Percentiles rank a stretch among this genome's conserved stretches.
These are phyloP conservation scores for Notodonta ziczac DNA, from an alignment of 2,888 invertebrate species.

Conservation along the genomic window DNA sequence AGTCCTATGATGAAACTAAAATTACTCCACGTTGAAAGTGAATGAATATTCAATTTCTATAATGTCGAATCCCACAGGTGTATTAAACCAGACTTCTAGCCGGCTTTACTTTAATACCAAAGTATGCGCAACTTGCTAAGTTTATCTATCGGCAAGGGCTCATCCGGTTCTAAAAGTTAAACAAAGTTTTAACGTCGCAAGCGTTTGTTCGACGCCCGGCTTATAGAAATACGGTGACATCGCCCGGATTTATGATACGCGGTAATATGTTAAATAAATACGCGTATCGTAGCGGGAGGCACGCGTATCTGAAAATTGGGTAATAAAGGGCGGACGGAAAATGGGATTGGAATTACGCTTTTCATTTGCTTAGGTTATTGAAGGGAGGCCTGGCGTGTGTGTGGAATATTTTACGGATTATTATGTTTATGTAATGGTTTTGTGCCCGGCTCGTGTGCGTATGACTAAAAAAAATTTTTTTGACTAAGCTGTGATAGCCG, in stretches of 20 bases:
- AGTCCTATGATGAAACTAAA: too few relatives aligned
- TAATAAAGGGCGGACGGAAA: conserved; percentile 1
- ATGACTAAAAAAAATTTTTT: too few relatives aligned
- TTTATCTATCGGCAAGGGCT: conserved; percentile 26
- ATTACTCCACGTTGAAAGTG: not conserved
- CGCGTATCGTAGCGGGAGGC: not conserved
- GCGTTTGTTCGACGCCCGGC: conserved; percentile 13
- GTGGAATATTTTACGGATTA: not conserved
- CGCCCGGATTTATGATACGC: conserved; percentile 17
- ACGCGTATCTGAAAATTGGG: conserved; percentile 3
- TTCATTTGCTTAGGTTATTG: conserved; percentile 4
- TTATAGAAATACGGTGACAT: conserved; percentile 26
- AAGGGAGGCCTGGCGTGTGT: not conserved
- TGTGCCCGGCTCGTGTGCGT: not conserved
- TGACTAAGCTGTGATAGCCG: too few relatives aligned
- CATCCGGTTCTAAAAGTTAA: conserved; percentile 27
- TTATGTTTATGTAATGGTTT: not conserved
- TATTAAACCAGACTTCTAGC: conserved; percentile 11
- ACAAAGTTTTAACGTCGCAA: conserved; percentile 22
- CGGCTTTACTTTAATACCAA: conserved; percentile 23
- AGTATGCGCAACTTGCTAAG: conserved; percentile 27
- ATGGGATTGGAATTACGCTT: conserved; percentile 5
- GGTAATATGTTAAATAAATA: conserved; percentile 8
- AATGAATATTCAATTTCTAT: conserved; percentile 3
- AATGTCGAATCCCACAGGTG: conserved; percentile 9